Evolutionary conservation across 2,113 vertebrate genomes (phyloP).

Genomic region (Microcebus tavaratra): DNA sequence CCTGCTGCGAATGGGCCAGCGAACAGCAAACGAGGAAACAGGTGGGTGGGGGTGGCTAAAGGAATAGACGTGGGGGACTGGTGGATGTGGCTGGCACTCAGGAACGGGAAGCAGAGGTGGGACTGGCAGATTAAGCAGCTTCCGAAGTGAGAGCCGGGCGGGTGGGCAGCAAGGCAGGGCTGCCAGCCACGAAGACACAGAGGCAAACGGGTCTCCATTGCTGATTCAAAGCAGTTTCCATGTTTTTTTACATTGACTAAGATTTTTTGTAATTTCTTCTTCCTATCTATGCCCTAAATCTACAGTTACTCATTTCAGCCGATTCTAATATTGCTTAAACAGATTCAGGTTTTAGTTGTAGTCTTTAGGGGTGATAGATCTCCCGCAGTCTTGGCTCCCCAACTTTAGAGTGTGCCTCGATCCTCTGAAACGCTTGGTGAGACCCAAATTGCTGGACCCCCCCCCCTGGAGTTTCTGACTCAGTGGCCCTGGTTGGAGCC

Average conservation of each 20-base stretch:
- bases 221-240: not conserved
- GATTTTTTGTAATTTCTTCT: not conserved
- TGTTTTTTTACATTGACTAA: not conserved
- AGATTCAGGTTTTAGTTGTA: not conserved
- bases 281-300: not conserved
- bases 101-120: too few species aligned
- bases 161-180: not conserved
- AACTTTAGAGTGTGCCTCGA: too few species aligned
- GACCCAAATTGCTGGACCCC: too few species aligned
- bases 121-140: too few species aligned
- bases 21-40: too few species aligned
- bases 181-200: fast-evolving
- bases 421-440: not conserved
- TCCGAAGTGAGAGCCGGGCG: not conserved
- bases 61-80: not conserved
- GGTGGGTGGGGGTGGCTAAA: not conserved
- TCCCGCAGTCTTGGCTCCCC: too few species aligned
- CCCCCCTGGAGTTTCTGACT: not conserved
- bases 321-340: not conserved
- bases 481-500: not conserved
- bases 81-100: not conserved
- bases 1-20: not conserved
- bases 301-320: not conserved
- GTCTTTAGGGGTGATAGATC: not conserved
- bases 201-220: not conserved